Evolutionary conservation across 2,888 invertebrate genomes (phyloP).

Genomic region (Empis livida): DNA sequence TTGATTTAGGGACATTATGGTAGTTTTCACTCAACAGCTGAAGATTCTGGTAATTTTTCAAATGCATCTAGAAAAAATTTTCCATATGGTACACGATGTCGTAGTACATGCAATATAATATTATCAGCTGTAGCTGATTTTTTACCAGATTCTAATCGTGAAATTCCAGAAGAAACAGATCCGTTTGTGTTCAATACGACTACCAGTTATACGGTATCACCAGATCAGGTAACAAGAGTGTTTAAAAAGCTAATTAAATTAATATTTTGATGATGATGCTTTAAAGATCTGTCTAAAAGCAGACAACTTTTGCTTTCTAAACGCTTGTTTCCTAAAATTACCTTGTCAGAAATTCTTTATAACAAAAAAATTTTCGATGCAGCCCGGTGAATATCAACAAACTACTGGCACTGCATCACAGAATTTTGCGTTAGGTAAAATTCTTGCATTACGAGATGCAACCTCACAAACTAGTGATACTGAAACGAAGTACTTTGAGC

Average conservation of each 20-base stretch:
- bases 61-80: constrained; percentile 22
- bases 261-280: too few relatives aligned
- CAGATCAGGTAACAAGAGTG: constrained; percentile 23
- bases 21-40: constrained; percentile 29
- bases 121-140: constrained; percentile 41
- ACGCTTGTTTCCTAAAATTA: too few relatives aligned
- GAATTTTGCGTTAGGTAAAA: constrained; percentile 18
- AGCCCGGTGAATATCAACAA: background rate
- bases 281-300: too few relatives aligned
- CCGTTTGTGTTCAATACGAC: constrained; percentile 30
- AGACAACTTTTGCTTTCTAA: too few relatives aligned
- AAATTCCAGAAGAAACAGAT: constrained; percentile 19
- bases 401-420: constrained; percentile 14
- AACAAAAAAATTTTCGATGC: background rate
- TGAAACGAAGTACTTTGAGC: constrained; percentile 20
- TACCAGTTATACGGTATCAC: constrained; percentile 22
- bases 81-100: constrained; percentile 37
- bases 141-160: constrained; percentile 15
- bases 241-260: background rate
- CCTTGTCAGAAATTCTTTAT: too few relatives aligned
- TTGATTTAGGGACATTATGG: constrained; percentile 13
- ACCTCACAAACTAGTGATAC: constrained; percentile 34
- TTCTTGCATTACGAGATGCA: constrained; percentile 29
- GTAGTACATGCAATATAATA: constrained; percentile 55
- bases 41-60: constrained; percentile 41